A percentile compares a stretch with the other conserved stretches of the same genome.
Evolutionary conservation across 2,797 vertebrate species (phyloP).

Genomic region (Tapirus indicus): DNA sequence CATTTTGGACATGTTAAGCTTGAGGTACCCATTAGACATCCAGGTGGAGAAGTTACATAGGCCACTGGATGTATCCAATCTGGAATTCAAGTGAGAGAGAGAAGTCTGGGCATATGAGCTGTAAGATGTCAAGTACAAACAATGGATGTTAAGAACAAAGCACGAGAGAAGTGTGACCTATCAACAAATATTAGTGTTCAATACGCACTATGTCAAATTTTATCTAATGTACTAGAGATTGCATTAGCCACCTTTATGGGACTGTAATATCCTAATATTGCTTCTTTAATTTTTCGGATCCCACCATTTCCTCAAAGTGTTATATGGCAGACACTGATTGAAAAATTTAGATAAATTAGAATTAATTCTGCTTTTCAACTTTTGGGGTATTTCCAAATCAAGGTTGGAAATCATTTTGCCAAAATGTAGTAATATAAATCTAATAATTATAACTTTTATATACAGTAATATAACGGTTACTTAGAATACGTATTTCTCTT

Average conservation of each 20-base stretch:
- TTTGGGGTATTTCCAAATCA: not conserved
- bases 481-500: constrained; percentile 34
- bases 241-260: not conserved
- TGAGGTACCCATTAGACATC: not conserved
- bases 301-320: constrained; percentile 34
- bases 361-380: constrained; percentile 48
- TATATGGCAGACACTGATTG: not conserved
- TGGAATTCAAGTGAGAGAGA: constrained; percentile 11
- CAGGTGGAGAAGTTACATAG: not conserved
- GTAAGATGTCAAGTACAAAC: not conserved
- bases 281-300: constrained; percentile 53
- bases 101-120: not conserved
- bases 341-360: constrained; percentile 26
- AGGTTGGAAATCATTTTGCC: constrained; percentile 3
- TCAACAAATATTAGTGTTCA: not conserved
- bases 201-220: not conserved
- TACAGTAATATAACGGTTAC: not conserved
- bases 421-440: constrained; percentile 1
- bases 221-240: not conserved
- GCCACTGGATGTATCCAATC: not conserved
- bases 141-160: constrained; percentile 30
- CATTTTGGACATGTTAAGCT: not conserved
- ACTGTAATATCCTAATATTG: not conserved
- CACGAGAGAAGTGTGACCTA: constrained; percentile 1
- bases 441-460: constrained; percentile 53